Conservation (phyloP, 2,888 invertebrate genomes). For the Camptogramma bilineatum region DNA sequence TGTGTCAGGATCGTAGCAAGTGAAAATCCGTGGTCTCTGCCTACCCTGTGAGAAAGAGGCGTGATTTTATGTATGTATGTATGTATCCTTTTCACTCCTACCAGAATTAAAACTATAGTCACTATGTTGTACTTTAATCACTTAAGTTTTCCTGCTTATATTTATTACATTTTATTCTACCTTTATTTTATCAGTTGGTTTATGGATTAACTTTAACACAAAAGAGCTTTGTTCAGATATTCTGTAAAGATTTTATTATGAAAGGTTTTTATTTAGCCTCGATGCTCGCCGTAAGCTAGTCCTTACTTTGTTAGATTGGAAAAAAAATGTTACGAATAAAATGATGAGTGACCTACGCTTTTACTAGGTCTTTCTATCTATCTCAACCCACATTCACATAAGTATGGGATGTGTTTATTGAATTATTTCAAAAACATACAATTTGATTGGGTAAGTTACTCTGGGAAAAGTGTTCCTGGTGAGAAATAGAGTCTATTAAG, state of each 20-base stretch:
- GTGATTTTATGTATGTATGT: too few relatives aligned
- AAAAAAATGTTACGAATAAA: neutral
- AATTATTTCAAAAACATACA: too few relatives aligned
- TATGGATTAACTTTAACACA: slow-evolving; percentile 12
- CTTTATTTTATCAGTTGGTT: slow-evolving; percentile 9
- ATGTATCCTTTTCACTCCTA: neutral
- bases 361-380: too few relatives aligned
- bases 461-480: too few relatives aligned
- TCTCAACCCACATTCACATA: too few relatives aligned
- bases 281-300: neutral
- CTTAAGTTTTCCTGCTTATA: slow-evolving; percentile 12
- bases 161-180: slow-evolving; percentile 20
- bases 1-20: too few relatives aligned
- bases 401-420: too few relatives aligned
- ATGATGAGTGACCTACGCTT: too few relatives aligned
- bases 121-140: slow-evolving; percentile 24
- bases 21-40: too few relatives aligned
- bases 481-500: too few relatives aligned
- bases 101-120: slow-evolving; percentile 4
- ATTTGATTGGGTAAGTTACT: too few relatives aligned
- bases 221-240: slow-evolving; percentile 11
- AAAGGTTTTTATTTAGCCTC: slow-evolving; percentile 4
- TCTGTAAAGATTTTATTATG: slow-evolving; percentile 7
- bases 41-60: too few relatives aligned
- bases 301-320: neutral